Base-by-base conservation (phyloP, 2,888 invertebrate species). In the Diaprepes abbreviatus region DNA sequence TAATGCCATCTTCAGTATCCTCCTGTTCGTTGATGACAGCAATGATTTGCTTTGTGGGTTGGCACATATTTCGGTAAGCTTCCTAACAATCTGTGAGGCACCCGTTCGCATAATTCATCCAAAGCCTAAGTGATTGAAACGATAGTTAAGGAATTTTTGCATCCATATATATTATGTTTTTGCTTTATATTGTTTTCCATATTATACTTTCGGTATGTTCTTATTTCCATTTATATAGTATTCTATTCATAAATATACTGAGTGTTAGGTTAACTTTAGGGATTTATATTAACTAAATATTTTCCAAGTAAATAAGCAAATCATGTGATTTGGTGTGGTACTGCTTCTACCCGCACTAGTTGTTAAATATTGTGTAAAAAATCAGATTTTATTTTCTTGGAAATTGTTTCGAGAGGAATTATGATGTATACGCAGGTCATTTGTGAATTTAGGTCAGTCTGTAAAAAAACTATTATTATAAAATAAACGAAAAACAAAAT, bases 11-110 rank as follows among this genome's bases (percentile, higher is more conserved):
- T 19, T 74, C 76, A 40, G 40, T 75, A 21, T 76, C 78, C 5
- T 75, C 77, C 1, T 69, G 73, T 43, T 75, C 78, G 7, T 50
- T 78, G 38, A 89, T 89, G 84, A 89, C 89, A 2, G 89, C 89
- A 3, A 88, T 90, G 24, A 85, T 90, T 62, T 86, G 89, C 79
- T 85, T 89, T 81, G 85, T 90, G 2, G 89, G 90, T 9, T 90
- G 89, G 89, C 88, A 88, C 76, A 81, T 89, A 45, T 85, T 89
- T 73, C 87, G 86, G 75, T 78, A 89, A 88, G 86, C 82, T 74
- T 35, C 74, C 70, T 65, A 73, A 89, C 87, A 86, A 80, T 70
- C 73, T 68, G 74, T 70, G 70, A 66, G 71, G 64, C 50, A 24
- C n/a, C 45, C n/a, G n/a, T 48, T 28, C 54, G 45, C 55, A 69